Percentiles rank a stretch among this genome's conserved stretches.
phyloP scores from a whole-genome alignment of 1,140 invertebrate genomes.

The Reticulitermes speratus region DNA sequence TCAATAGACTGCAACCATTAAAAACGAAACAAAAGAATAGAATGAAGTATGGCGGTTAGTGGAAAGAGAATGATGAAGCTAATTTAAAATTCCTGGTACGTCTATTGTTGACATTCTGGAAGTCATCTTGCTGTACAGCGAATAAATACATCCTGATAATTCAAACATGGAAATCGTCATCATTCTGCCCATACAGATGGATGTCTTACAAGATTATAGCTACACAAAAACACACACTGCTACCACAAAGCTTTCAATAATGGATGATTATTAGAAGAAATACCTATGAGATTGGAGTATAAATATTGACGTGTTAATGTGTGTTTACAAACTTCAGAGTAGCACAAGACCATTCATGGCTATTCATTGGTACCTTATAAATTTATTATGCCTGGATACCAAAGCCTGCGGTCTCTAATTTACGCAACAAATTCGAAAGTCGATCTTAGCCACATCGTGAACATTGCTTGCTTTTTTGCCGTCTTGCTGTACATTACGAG shows the following conservation, averaged over 20 bases:
- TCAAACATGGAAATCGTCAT: slow-evolving; percentile 16
- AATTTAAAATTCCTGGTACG: slow-evolving; percentile 3
- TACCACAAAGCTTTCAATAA: neutral
- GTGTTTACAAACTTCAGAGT: neutral
- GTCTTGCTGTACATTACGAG: neutral
- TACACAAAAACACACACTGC: neutral
- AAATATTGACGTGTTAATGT: slow-evolving; percentile 1
- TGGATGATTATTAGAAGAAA: slow-evolving; percentile 1
- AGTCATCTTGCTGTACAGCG: slow-evolving; percentile 9
- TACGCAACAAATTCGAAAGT: neutral
- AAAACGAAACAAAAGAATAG: neutral
- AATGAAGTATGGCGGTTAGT: neutral
- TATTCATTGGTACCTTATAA: neutral
- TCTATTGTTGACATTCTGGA: slow-evolving; percentile 15
- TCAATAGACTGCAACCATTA: neutral
- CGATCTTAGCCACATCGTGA: neutral
- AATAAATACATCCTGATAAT: neutral
- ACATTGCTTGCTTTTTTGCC: neutral
- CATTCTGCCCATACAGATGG: neutral
- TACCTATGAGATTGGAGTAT: neutral
- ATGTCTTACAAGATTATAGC: slow-evolving; percentile 3
- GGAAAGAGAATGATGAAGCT: slow-evolving; percentile 10
- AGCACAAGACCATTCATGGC: neutral
- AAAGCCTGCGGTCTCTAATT: neutral
- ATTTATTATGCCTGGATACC: neutral